A percentile compares a stretch with the other conserved stretches of the same genome.
Evolutionary conservation across 92 coral and sea anemone genomes (phyloP).

Genomic region (Zoanthus sansibaricus): DNA sequence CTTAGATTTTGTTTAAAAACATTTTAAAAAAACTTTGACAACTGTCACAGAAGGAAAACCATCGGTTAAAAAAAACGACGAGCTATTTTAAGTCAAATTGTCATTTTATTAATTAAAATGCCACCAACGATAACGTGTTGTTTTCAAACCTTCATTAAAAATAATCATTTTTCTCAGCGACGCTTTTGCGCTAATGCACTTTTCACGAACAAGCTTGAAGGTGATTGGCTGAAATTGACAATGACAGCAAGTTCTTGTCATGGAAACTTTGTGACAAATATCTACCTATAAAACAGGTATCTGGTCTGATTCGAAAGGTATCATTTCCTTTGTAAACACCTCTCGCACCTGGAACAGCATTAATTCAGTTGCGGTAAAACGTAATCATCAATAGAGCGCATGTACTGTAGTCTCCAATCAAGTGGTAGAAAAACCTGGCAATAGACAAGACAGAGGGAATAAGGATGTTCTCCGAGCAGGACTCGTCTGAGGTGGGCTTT

Average conservation of each 20-base stretch:
- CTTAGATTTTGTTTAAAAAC: not conserved
- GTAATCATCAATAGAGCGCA: constrained; percentile 59
- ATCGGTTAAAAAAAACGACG: not conserved
- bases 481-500: constrained; percentile 36
- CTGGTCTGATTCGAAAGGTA: constrained; percentile 64
- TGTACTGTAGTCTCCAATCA: constrained; percentile 65
- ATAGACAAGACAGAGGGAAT: constrained; percentile 36
- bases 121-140: constrained; percentile 49
- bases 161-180: constrained; percentile 12
- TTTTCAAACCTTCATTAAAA: constrained; percentile 41
- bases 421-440: constrained; percentile 42
- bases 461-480: constrained; percentile 68
- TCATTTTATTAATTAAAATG: constrained; percentile 65
- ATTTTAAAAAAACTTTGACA: too few relatives aligned
- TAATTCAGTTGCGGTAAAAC: constrained; percentile 65
- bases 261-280: constrained; percentile 37
- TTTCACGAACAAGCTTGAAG: constrained; percentile 16
- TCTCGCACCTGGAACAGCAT: constrained; percentile 63
- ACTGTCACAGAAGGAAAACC: not conserved
- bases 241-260: constrained; percentile 36
- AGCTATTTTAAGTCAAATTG: constrained; percentile 56
- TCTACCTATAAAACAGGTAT: constrained; percentile 67
- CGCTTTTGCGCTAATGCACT: constrained; percentile 15
- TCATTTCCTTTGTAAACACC: constrained; percentile 71
- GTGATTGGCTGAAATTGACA: constrained; percentile 51